Conservation (phyloP, 2,113 vertebrate species). For the Rhea pennata region DNA sequence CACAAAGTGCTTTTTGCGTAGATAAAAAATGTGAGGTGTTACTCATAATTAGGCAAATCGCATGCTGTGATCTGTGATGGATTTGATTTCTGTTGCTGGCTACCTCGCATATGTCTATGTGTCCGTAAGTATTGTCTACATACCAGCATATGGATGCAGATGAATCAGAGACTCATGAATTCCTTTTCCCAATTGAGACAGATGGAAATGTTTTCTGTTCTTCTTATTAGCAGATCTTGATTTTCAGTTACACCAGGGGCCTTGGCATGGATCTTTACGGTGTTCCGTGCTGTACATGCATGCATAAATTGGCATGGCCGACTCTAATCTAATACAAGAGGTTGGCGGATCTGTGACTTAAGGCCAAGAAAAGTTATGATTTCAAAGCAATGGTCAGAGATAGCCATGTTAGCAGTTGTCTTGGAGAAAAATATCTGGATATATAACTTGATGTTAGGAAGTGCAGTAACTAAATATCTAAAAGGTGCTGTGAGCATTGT, state of each 20-base stretch:
- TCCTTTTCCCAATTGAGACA: slow-evolving; percentile 27
- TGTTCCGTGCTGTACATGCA: neutral
- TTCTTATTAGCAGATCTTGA: slow-evolving; percentile 57
- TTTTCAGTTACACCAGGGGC: slow-evolving; percentile 49
- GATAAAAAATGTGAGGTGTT: slow-evolving; percentile 70
- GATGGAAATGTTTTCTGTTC: slow-evolving; percentile 62
- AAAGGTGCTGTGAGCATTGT: neutral
- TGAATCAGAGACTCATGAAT: slow-evolving; percentile 52
- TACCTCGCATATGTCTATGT: slow-evolving; percentile 25
- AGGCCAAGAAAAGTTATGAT: slow-evolving; percentile 22
- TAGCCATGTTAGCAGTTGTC: neutral
- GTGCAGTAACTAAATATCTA: neutral
- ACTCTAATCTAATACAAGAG: slow-evolving; percentile 42
- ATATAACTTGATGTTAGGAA: neutral
- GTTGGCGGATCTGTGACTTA: slow-evolving; percentile 4
- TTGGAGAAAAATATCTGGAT: slow-evolving; percentile 6
- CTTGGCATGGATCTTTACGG: slow-evolving; percentile 31
- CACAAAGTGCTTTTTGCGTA: slow-evolving; percentile 63
- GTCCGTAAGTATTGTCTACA: slow-evolving; percentile 57
- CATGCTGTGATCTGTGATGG: slow-evolving; percentile 68
- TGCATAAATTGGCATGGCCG: neutral
- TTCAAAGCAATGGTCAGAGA: slow-evolving; percentile 7
- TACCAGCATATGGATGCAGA: slow-evolving; percentile 59
- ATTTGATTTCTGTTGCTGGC: slow-evolving; percentile 53
- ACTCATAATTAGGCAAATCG: slow-evolving; percentile 73